Evolutionary conservation across 1,140 invertebrate species (phyloP).

Genomic region (Bombus affinis): DNA sequence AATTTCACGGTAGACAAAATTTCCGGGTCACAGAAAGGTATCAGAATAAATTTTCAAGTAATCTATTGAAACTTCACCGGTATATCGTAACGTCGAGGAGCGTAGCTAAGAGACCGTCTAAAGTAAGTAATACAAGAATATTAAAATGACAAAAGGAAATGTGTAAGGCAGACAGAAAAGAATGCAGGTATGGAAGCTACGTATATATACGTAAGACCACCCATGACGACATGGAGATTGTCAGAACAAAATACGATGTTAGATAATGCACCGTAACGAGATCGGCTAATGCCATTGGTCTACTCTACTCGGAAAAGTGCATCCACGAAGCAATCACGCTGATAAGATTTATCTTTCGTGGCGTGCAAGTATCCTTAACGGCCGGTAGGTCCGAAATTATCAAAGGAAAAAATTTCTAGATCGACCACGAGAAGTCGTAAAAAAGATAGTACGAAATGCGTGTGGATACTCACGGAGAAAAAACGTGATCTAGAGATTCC

Average conservation of each 20-base stretch:
- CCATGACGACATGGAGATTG: constrained; percentile 16
- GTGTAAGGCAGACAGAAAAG: background rate
- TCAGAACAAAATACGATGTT: constrained; percentile 21
- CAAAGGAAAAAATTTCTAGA: constrained; percentile 26
- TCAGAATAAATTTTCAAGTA: constrained; percentile 31
- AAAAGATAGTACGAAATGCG: constrained; percentile 28
- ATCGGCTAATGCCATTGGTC: constrained; percentile 4
- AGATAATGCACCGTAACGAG: constrained; percentile 43
- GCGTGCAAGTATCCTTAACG: background rate
- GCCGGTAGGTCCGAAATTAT: constrained; percentile 49
- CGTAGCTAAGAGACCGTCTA: no score
- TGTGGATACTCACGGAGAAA: background rate
- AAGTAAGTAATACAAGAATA: constrained; percentile 17
- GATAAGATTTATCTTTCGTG: constrained; percentile 40
- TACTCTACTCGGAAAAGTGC: constrained; percentile 4
- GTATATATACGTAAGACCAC: background rate
- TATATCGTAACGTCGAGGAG: background rate
- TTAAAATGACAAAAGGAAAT: constrained; percentile 6
- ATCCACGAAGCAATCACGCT: background rate
- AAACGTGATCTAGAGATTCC: constrained; percentile 1
- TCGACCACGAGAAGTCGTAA: constrained; percentile 15
- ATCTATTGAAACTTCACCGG: constrained; percentile 32
- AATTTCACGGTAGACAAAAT: constrained; percentile 39
- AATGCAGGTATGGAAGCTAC: background rate
- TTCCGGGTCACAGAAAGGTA: constrained; percentile 12